These are phyloP conservation scores for Empidonax alnorum DNA, from an alignment of 2,113 vertebrate genomes.

Conservation along the genomic window DNA sequence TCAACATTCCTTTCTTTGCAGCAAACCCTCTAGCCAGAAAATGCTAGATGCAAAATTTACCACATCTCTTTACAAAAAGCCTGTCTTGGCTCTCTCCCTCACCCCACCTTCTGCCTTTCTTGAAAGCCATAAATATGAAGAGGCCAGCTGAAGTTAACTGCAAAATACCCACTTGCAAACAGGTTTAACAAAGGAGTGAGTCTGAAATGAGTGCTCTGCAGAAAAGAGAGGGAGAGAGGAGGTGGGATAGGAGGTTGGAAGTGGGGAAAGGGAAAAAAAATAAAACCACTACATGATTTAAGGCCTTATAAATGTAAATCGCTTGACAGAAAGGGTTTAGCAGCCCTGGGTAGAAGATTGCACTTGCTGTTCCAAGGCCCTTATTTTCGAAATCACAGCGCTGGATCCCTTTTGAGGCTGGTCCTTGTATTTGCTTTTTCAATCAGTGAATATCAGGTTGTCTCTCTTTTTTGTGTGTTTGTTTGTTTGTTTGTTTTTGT, in stretches of 20 bases:
- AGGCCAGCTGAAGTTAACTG: conserved; percentile 46
- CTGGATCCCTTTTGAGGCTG: conserved; percentile 47
- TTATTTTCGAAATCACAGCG: conserved; percentile 55
- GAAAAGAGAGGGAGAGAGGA: not conserved
- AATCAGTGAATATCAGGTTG: conserved; percentile 57
- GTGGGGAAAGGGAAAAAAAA: not conserved
- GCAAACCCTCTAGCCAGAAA: conserved; percentile 16
- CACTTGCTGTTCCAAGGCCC: conserved; percentile 42
- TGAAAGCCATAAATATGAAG: conserved; percentile 38
- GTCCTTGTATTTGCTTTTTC: conserved; percentile 61
- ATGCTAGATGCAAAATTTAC: conserved; percentile 10
- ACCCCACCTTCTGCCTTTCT: not conserved
- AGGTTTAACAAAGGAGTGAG: conserved; percentile 51
- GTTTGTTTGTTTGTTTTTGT: no score
- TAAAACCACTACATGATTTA: not conserved
- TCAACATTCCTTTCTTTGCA: conserved; percentile 29
- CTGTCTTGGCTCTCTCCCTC: not conserved
- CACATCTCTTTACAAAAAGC: not conserved
- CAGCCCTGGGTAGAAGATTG: conserved; percentile 65
- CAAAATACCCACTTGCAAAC: conserved; percentile 51
- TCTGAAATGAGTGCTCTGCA: not conserved
- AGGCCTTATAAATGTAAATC: conserved; percentile 69
- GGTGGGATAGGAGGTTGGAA: not conserved
- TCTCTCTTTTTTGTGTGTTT: not conserved
- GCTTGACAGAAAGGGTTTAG: conserved; percentile 57